Base-by-base conservation (phyloP, 2,113 vertebrate species). In the Hypanus sabinus region DNA sequence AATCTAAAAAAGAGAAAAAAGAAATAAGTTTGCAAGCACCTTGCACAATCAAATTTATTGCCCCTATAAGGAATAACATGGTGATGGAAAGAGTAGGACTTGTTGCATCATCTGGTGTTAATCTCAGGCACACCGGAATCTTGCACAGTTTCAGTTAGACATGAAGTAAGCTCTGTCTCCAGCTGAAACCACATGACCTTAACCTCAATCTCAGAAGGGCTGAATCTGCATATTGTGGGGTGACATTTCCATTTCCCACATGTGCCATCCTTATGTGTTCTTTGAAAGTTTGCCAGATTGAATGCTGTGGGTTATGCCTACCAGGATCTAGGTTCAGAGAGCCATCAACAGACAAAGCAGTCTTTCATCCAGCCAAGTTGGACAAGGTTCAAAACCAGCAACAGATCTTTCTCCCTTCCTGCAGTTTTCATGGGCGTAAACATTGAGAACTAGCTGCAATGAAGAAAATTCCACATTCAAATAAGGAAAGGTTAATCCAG, bases 211-310 rank as follows among this genome's bases (percentile, higher is more conserved):
- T 6, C 91, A 73, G 36, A 73, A 93, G 70, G 71, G 36, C 36
- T 24, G 24, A 60, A 60, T 62, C 70, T 38, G 33, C 22, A 27
- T 27, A 73, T 33, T 93, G 38, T 36, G 5, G 38, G 70, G 91
- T 93, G 68, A 93, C 36, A 93, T 65, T 90, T 65, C 60, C 70
- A 93, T 75, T 73, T 93, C 70, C 27, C 70, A 27, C 91, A 73
- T 27, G 11, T 73, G 85, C 65, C 68, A 73, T 38, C 24, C 68
- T 46, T 27, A 38, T 16, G 70, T 22, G 14, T 38, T 73, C 36
- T 93, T 70, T 93, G 70, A 55, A 38, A 73, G 36, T 36, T 75
- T 73, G 33, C 24, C 68, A 93, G 20, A 20, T 16, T 12, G 3
- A 73, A 7, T 73, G 24, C 70, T 73, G 22, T 65, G 30, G 60